Conservation (phyloP, 2,113 vertebrate genomes). For the Clarias batrachus region DNA sequence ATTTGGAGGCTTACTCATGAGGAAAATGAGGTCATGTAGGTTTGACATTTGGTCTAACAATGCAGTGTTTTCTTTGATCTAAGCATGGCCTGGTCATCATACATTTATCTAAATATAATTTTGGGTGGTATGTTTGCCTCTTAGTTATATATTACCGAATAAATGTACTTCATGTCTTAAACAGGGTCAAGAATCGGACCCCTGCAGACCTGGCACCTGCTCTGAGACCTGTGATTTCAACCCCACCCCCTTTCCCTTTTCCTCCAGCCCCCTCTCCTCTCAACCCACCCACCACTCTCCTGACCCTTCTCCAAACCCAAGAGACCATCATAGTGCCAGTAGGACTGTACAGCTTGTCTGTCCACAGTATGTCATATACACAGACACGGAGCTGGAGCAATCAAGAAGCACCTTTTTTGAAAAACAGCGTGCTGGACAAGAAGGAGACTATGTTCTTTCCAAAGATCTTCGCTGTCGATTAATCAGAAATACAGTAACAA, state of each 20-base stretch:
- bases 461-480: constrained; percentile 38
- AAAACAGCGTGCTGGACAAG: neutral
- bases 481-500: constrained; percentile 49
- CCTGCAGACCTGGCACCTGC: no score
- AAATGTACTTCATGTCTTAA: neutral
- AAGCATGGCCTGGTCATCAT: neutral
- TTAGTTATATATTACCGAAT: neutral
- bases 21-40: neutral
- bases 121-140: neutral
- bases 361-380: neutral
- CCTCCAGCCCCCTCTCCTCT: neutral
- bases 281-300: neutral
- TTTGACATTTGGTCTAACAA: neutral
- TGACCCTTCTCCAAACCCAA: neutral
- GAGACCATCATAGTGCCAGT: neutral
- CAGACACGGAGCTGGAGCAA: constrained; percentile 2
- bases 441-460: neutral
- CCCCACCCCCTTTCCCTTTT: neutral
- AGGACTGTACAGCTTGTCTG: neutral
- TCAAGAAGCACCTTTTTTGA: neutral
- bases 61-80: neutral
- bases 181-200: neutral
- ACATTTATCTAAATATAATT: neutral
- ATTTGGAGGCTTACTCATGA: neutral
- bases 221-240: neutral